These are phyloP conservation scores for Calephelis virginiensis DNA, from an alignment of 1,140 invertebrate species.

Conservation along the genomic window DNA sequence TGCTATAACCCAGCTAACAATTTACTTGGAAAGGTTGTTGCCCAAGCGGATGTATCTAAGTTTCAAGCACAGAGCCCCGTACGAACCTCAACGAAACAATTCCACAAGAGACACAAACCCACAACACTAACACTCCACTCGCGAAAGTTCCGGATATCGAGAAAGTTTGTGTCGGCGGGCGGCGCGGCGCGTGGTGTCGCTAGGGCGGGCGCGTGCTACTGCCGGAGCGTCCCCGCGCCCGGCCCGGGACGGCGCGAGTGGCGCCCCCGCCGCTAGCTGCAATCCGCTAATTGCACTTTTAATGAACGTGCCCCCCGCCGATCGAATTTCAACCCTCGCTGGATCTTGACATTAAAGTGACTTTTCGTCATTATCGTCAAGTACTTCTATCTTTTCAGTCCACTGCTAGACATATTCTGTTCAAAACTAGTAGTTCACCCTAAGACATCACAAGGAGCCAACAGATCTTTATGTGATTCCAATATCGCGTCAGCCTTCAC, in stretches of 20 bases:
- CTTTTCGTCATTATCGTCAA: too few relatives aligned
- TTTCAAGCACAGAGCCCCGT: background rate
- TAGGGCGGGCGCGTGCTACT: slow-evolving; percentile 33
- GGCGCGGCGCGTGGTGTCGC: slow-evolving; percentile 12
- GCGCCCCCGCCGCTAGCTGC: slow-evolving; percentile 30
- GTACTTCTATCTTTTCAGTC: too few relatives aligned
- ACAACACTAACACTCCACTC: background rate
- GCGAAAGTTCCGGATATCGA: slow-evolving; percentile 25
- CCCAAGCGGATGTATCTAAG: background rate
- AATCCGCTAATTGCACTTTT: slow-evolving; percentile 61
- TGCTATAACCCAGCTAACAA: too few relatives aligned
- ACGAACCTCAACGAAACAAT: background rate
- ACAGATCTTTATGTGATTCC: too few relatives aligned
- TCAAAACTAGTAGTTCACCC: too few relatives aligned
- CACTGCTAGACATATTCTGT: too few relatives aligned
- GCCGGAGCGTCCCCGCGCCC: slow-evolving; percentile 21
- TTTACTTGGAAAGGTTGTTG: background rate
- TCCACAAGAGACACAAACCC: background rate
- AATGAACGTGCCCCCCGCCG: slow-evolving; percentile 39
- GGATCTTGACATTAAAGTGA: too few relatives aligned
- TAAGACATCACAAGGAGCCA: too few relatives aligned
- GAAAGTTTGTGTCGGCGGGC: slow-evolving; percentile 27
- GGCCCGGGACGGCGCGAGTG: slow-evolving; percentile 1
- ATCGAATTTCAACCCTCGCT: background rate
- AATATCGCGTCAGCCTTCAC: too few relatives aligned